Evolutionary conservation across 2,888 invertebrate genomes (phyloP), one percentile per base, ranked within the genome.

Genomic region (Melanostoma mellinum): DNA sequence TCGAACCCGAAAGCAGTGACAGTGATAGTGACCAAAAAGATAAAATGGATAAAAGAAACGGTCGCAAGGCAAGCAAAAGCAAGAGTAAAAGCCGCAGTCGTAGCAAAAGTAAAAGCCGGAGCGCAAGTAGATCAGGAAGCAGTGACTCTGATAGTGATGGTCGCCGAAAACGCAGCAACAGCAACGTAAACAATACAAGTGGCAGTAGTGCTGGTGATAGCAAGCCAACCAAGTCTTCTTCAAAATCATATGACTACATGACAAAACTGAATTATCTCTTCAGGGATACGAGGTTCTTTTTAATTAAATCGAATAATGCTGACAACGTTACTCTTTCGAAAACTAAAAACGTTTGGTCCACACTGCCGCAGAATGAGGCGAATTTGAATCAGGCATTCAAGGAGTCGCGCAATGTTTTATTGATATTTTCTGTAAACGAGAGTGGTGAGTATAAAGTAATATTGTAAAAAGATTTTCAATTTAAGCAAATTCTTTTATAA

Each of bases 391-490:
- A 97, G 92, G 98, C 99, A 0, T 98, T 95, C 88, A 94, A 95
- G 90, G 98, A 98, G 90, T 96, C 96, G 38, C 94, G 97, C 88
- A 99, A 99, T 92, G 98, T 99, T 5, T 93, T 99, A 85, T 93
- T 99, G 67, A 96, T 99, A 89, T 99, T 98, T 92, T 99, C 99
- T 71, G 99, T 99, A 0, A 98, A 98, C 91, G 99, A 99, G 92
- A 99, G 98, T 92, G 99, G 91, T 90, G 86, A 89, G 90, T 88
- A 46, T 46, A 20, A 20, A 20, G n/a, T n/a, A n/a, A 20, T 20
- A 1, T 20, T 20, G 20, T 20, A 20, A 20, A 1, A 20, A 1
- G 20, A 20, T 20, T 20, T 20, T 20, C 20, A 20, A 20, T 20
- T 20, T 20, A 20, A 20, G 20, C 20, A 20, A 20, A 20, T 20